phyloP scores from a whole-genome alignment of 1,140 invertebrate species.

The Ostrea denselamellosa region DNA sequence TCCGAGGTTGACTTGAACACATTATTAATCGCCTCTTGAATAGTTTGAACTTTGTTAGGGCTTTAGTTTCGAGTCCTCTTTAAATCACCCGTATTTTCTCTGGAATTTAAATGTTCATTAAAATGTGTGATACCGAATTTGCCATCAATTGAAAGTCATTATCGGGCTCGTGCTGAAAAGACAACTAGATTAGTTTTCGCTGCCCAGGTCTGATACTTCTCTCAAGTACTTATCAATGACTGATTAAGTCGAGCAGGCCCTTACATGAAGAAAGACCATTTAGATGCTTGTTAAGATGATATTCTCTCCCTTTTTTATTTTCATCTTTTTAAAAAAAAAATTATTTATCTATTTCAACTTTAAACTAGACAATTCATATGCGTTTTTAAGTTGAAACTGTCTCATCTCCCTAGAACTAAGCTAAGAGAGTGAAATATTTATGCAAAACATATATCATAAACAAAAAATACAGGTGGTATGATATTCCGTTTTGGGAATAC shows the following conservation, averaged over 20 bases:
- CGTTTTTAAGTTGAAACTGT: too few relatives aligned
- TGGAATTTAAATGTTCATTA: constrained; percentile 36
- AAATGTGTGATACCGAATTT: constrained; percentile 3
- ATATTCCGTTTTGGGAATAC: too few relatives aligned
- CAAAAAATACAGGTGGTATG: too few relatives aligned
- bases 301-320: too few relatives aligned
- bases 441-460: too few relatives aligned
- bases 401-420: too few relatives aligned
- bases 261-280: neutral
- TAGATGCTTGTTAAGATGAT: neutral
- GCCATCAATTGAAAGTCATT: constrained; percentile 26
- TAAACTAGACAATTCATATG: too few relatives aligned
- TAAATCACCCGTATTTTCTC: constrained; percentile 33
- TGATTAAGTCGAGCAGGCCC: neutral
- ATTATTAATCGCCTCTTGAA: neutral
- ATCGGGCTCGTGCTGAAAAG: constrained; percentile 18
- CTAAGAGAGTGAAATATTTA: too few relatives aligned
- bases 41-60: neutral
- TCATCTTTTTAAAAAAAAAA: too few relatives aligned
- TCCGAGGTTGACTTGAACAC: constrained; percentile 11
- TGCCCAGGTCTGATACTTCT: neutral
- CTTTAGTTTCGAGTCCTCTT: constrained; percentile 1
- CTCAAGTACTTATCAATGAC: constrained; percentile 22
- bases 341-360: too few relatives aligned
- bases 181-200: constrained; percentile 15